These are phyloP conservation scores for Anser cygnoides DNA, from an alignment of 2,113 vertebrate genomes.

Conservation along the genomic window DNA sequence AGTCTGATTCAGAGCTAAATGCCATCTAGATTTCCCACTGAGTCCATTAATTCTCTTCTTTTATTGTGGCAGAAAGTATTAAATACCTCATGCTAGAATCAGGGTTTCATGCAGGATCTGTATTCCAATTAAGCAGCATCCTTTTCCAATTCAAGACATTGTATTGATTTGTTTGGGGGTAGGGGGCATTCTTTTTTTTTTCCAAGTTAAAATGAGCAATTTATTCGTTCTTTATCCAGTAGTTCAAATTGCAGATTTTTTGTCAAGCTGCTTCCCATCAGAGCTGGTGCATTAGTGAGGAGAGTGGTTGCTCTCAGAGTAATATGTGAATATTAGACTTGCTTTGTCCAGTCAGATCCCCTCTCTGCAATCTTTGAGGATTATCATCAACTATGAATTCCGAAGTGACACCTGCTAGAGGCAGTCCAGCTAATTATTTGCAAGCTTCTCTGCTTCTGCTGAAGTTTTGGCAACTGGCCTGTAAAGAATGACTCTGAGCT, in stretches of 20 bases:
- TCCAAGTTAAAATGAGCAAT: not conserved
- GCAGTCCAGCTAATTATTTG: slow-evolving; percentile 54
- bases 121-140: slow-evolving; percentile 36
- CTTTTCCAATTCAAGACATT: not conserved
- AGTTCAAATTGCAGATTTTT: slow-evolving; percentile 17
- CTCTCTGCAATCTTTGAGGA: slow-evolving; percentile 12
- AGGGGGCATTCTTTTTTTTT: not conserved
- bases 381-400: not conserved
- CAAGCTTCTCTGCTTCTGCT: slow-evolving; percentile 19
- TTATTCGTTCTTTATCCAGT: not conserved
- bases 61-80: slow-evolving; percentile 30
- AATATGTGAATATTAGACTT: not conserved
- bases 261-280: not conserved
- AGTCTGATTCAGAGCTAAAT: slow-evolving; percentile 60
- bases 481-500: slow-evolving; percentile 1
- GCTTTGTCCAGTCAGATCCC: not conserved
- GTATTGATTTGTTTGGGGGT: not conserved
- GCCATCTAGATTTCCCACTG: slow-evolving; percentile 57
- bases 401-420: slow-evolving; percentile 65
- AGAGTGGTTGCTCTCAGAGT: not conserved
- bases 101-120: not conserved
- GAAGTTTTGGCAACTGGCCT: slow-evolving; percentile 46
- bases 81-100: slow-evolving; percentile 26
- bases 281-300: not conserved
- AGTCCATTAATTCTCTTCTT: slow-evolving; percentile 50